These are phyloP conservation scores for Cantharis rustica DNA, from an alignment of 2,888 invertebrate species.

Conservation along the genomic window DNA sequence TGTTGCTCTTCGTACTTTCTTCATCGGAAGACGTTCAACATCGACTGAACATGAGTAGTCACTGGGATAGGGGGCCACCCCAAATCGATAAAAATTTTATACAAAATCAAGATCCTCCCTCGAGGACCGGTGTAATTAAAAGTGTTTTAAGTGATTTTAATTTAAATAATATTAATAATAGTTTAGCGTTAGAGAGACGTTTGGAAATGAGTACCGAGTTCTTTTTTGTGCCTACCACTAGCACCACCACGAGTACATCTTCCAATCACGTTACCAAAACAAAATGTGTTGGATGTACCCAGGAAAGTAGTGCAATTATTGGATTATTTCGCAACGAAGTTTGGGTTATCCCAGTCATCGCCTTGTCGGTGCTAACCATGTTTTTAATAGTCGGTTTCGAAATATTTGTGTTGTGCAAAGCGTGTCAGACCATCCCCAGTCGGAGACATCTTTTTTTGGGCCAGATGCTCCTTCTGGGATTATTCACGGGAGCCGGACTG, in stretches of 20 bases:
- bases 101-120: neutral
- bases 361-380: conserved; percentile 83
- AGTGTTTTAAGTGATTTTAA: conserved; percentile 7
- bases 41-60: conserved; percentile 38
- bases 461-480: conserved; percentile 82
- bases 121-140: neutral
- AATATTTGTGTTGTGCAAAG: conserved; percentile 84
- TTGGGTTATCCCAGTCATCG: conserved; percentile 90
- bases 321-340: conserved; percentile 69
- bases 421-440: conserved; percentile 81
- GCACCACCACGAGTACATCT: conserved; percentile 46
- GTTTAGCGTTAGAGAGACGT: conserved; percentile 54
- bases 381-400: conserved; percentile 85
- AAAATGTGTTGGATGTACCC: conserved; percentile 48
- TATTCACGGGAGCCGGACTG: conserved; percentile 80
- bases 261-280: conserved; percentile 49
- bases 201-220: conserved; percentile 85
- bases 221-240: conserved; percentile 70
- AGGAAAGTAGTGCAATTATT: conserved; percentile 39
- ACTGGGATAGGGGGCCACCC: conserved; percentile 46
- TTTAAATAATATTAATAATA: conserved; percentile 10
- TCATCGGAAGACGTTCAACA: conserved; percentile 42
- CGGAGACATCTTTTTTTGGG: conserved; percentile 86
- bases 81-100: neutral
- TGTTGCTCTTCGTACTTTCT: conserved; percentile 39